Percentiles rank a stretch among this genome's conserved stretches.
Evolutionary conservation across 2,797 vertebrate species (phyloP).

Genomic region (Dromococcyx pavoninus): DNA sequence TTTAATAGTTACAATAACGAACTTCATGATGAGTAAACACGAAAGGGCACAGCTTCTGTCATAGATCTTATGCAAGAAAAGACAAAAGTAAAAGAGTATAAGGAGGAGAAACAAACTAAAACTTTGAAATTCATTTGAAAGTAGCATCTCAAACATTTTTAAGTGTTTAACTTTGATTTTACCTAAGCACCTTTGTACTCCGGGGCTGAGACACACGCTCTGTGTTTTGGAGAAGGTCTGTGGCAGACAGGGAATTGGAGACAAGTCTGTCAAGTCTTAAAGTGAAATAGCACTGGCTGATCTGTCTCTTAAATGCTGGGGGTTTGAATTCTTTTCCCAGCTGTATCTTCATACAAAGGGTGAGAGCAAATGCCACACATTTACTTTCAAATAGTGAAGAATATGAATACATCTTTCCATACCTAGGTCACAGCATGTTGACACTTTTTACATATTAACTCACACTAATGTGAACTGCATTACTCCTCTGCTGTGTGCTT

Average conservation of each 20-base stretch:
- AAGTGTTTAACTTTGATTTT: not conserved
- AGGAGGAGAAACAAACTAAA: not conserved
- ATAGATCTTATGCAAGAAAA: not conserved
- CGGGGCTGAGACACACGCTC: accelerated
- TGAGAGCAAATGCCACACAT: not conserved
- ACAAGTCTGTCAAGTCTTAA: not conserved
- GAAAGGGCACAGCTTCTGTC: not conserved
- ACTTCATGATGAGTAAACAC: not conserved
- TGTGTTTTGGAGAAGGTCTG: not conserved
- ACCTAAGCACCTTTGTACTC: not conserved
- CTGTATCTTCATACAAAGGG: not conserved
- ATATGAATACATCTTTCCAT: not conserved
- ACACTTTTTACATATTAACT: not conserved
- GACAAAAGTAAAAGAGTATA: not conserved
- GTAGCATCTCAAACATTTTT: not conserved
- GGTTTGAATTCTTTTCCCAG: not conserved
- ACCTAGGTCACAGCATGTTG: not conserved
- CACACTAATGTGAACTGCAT: not conserved
- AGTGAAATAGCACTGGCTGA: not conserved
- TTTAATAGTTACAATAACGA: not conserved
- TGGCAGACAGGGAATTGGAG: not conserved
- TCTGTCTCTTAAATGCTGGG: not conserved
- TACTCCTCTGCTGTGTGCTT: not conserved
- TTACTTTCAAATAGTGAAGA: not conserved
- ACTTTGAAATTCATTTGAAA: not conserved